Base-by-base conservation (phyloP, 2,797 vertebrate genomes). In the Gadopsis marmoratus region DNA sequence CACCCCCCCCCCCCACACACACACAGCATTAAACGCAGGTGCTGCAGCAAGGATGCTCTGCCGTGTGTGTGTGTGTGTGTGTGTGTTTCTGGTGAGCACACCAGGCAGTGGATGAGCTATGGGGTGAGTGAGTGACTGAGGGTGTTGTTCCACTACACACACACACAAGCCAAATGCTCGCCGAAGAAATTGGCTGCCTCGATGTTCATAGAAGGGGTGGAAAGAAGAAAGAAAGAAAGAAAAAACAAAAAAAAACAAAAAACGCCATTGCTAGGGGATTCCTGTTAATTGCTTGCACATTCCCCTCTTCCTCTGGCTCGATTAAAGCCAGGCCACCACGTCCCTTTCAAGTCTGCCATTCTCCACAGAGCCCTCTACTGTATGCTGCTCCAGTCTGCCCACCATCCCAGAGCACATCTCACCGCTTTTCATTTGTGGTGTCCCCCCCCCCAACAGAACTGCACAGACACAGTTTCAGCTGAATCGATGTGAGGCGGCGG, bases 261-360 rank as follows among this genome's bases (percentile, higher is more conserved):
- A 41, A 12, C 0, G 16, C 47, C 78, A 71, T 85, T 76, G 85
- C 82, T 80, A 1, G 88, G 92, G 89, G 92, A 91, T 92, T 93
- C 92, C 93, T 93, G 88, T 91, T 94, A 94, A 94, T 94, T 94
- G 91, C 88, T 93, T 91, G 85, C 93, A 94, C 89, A 91, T 93
- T 93, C 84, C 63, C 86, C 26, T 87, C 76, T 89, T 91, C 89
- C 90, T 91, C 85, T 4, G 45, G 82, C 85, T 90, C 85, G 56
- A 92, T 94, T 93, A 90, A 93, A 93, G 89, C 89, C 91, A 92
- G 86, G 86, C 87, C 86, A 88, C 84, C 80, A 79, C 89, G 84
- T 90, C 79, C 64, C 86, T 92, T 90, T 88, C 67, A 92, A 86
- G 81, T 89, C 66, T 79, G 78, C 82, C 54, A 68, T 66, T 79